phyloP scores from a whole-genome alignment of 1,140 invertebrate genomes.

The Euura saliciscinereae region DNA sequence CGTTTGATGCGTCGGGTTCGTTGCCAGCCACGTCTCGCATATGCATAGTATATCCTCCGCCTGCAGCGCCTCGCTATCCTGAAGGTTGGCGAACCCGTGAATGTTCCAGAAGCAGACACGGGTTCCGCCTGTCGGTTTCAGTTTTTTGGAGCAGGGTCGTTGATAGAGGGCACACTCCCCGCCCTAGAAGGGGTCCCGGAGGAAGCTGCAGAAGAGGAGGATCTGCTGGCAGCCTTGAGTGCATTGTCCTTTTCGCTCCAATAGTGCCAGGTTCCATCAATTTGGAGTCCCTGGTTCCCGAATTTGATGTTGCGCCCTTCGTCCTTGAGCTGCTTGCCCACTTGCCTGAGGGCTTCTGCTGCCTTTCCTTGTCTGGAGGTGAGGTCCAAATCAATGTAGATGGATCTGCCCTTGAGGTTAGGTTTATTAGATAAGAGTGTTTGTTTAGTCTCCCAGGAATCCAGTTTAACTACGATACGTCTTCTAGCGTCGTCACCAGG shows the following conservation, averaged over 20 bases:
- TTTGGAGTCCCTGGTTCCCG: not conserved
- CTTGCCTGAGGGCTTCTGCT: not conserved
- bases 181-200: too few relatives aligned
- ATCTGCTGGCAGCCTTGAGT: not conserved
- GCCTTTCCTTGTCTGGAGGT: not conserved
- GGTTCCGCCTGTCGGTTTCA: too few relatives aligned
- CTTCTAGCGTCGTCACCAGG: not conserved
- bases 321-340: not conserved
- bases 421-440: too few relatives aligned
- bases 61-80: not conserved
- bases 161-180: too few relatives aligned
- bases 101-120: too few relatives aligned
- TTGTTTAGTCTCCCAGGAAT: not conserved
- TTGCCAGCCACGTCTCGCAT: not conserved
- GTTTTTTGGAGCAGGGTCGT: too few relatives aligned
- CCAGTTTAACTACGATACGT: not conserved
- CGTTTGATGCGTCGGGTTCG: not conserved
- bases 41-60: not conserved
- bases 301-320: constrained; percentile 6
- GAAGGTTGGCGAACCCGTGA: too few relatives aligned
- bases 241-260: constrained; percentile 8
- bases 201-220: too few relatives aligned
- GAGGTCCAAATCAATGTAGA: constrained; percentile 2
- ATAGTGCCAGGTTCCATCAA: too few relatives aligned
- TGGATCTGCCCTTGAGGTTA: too few relatives aligned